phyloP scores from a whole-genome alignment of 2,888 invertebrate species.

The Callinectes sapidus region DNA sequence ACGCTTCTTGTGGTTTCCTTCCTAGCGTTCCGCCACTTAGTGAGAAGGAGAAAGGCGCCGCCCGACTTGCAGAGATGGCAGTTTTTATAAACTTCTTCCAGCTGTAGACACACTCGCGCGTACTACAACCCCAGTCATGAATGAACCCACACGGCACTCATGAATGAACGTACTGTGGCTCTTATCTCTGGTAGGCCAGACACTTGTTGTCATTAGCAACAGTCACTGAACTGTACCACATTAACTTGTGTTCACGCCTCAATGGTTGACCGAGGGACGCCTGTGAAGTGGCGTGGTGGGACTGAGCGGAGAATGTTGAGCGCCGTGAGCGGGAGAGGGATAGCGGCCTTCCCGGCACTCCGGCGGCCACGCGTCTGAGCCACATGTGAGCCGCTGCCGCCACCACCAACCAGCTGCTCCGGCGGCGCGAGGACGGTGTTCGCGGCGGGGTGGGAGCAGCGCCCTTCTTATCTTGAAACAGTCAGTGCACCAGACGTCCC shows the following conservation, averaged over 20 bases:
- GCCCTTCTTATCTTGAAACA: constrained; percentile 17
- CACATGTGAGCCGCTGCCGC: constrained; percentile 10
- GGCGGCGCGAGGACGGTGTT: constrained; percentile 23
- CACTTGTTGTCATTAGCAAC: constrained; percentile 19
- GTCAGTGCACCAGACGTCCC: neutral
- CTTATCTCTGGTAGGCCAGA: constrained; percentile 13
- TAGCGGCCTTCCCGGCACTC: constrained; percentile 29
- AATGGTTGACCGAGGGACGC: neutral
- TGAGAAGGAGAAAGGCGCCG: constrained; percentile 6
- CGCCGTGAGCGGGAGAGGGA: neutral
- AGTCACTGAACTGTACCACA: neutral
- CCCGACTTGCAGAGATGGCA: neutral
- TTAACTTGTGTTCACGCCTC: neutral
- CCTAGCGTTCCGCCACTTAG: neutral
- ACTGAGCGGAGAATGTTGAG: neutral
- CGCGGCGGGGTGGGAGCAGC: neutral
- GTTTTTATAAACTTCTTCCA: neutral
- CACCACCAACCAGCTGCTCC: constrained; percentile 27
- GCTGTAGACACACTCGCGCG: constrained; percentile 31
- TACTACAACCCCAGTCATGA: constrained; percentile 26
- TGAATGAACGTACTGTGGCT: constrained; percentile 26
- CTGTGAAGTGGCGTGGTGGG: neutral
- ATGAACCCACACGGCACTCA: constrained; percentile 34
- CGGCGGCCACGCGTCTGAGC: constrained; percentile 37
- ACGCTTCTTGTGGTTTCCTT: neutral